phyloP scores from a whole-genome alignment of 64 coral and sea anemone species.

The Trachythela sp. region DNA sequence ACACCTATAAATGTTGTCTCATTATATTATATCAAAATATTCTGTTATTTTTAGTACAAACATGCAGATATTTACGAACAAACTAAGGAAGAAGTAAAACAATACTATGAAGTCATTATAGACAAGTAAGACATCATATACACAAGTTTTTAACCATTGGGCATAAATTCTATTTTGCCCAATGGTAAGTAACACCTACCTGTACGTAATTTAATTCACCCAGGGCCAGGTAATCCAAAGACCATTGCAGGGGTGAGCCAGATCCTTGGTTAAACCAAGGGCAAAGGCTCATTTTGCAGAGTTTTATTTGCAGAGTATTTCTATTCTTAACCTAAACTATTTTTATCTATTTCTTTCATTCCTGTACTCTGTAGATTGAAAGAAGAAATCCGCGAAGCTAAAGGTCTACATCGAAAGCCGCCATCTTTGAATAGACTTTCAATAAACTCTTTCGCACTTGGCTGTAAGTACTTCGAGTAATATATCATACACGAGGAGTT shows the following conservation, averaged over 20 bases:
- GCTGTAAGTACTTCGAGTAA: background rate
- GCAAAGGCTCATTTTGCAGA: too few relatives aligned
- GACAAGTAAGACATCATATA: background rate
- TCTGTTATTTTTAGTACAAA: background rate
- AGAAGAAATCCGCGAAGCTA: background rate
- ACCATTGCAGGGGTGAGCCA: background rate
- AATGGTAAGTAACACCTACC: too few relatives aligned
- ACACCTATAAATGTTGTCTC: too few relatives aligned
- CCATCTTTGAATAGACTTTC: background rate
- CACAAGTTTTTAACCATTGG: too few relatives aligned
- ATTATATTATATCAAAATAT: too few relatives aligned
- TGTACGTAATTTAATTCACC: too few relatives aligned
- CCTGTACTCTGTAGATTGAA: background rate
- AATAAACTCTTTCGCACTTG: background rate
- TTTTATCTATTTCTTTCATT: too few relatives aligned
- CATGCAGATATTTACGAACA: slow-evolving; percentile 13
- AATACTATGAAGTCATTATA: background rate
- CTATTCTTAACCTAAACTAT: too few relatives aligned
- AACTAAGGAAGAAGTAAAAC: slow-evolving; percentile 3
- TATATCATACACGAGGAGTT: too few relatives aligned
- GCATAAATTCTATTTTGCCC: too few relatives aligned
- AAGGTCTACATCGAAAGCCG: background rate
- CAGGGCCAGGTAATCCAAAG: background rate
- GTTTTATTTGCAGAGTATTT: too few relatives aligned
- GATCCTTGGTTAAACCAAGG: too few relatives aligned